A percentile compares a stretch with the other conserved stretches of the same genome.
These are phyloP conservation scores for Tetragonula clypearis DNA, from an alignment of 1,140 invertebrate species.

Conservation along the genomic window DNA sequence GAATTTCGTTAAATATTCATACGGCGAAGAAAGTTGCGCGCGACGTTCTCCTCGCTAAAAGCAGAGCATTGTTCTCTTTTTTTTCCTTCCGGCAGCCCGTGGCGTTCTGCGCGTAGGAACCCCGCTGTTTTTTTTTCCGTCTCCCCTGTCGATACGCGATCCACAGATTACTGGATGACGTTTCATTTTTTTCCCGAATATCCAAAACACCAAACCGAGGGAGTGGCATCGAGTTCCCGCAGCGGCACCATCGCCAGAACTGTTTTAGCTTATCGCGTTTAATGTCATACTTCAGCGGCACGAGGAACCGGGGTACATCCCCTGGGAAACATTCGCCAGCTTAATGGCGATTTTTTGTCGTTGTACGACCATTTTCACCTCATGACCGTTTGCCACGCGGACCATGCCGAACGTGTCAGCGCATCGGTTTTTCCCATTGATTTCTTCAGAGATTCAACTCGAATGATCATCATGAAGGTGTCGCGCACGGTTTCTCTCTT, in stretches of 20 bases:
- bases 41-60: slow-evolving; percentile 77
- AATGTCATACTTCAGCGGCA: slow-evolving; percentile 65
- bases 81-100: slow-evolving; percentile 17
- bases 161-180: slow-evolving; percentile 6
- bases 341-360: slow-evolving; percentile 80
- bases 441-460: background rate
- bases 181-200: slow-evolving; percentile 52
- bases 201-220: slow-evolving; percentile 35
- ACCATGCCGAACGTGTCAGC: slow-evolving; percentile 13
- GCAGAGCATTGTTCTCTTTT: slow-evolving; percentile 44
- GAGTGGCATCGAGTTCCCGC: slow-evolving; percentile 50
- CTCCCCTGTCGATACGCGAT: slow-evolving; percentile 29
- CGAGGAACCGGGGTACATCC: slow-evolving; percentile 64
- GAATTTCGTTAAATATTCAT: slow-evolving; percentile 14
- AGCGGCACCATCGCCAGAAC: slow-evolving; percentile 63
- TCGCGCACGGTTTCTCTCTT: no score
- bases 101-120: background rate
- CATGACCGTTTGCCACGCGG: slow-evolving; percentile 32
- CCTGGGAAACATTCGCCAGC: slow-evolving; percentile 75
- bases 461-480: no score
- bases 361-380: slow-evolving; percentile 72
- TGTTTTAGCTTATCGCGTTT: slow-evolving; percentile 81
- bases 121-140: background rate
- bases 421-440: slow-evolving; percentile 47
- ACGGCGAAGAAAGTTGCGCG: background rate